Percentiles rank a stretch among this genome's conserved stretches.
phyloP scores from a whole-genome alignment of 1,140 invertebrate species.

The Pseudomyrmex pallidus region DNA sequence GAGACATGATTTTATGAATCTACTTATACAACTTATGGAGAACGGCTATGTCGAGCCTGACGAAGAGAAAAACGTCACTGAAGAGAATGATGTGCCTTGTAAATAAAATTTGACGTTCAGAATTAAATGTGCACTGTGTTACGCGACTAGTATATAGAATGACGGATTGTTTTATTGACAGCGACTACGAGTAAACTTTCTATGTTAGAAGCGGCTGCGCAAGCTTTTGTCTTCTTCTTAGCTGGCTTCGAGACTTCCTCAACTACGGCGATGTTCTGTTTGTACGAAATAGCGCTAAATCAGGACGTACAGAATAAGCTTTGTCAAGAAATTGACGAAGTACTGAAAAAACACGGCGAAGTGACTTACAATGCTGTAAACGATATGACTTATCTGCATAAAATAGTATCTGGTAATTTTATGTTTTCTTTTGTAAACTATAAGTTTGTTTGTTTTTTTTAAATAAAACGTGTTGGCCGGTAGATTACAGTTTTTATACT shows the following conservation, averaged over 20 bases:
- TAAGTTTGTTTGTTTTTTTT: not conserved
- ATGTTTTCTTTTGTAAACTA: not conserved
- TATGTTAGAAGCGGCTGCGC: slow-evolving; percentile 59
- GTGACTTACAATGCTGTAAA: not conserved
- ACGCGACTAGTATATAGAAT: too few species aligned
- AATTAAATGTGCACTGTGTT: too few species aligned
- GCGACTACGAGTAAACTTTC: slow-evolving; percentile 17
- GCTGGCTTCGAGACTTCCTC: slow-evolving; percentile 82
- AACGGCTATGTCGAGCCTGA: slow-evolving; percentile 61
- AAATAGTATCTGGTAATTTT: not conserved
- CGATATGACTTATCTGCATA: slow-evolving; percentile 19
- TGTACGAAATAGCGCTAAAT: slow-evolving; percentile 80
- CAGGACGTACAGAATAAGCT: slow-evolving; percentile 79
- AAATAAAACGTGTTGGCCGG: not conserved
- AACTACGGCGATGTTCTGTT: slow-evolving; percentile 68
- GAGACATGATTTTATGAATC: slow-evolving; percentile 69
- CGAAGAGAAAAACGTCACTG: not conserved
- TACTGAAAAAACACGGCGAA: not conserved
- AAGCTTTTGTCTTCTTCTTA: slow-evolving; percentile 75
- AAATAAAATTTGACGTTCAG: slow-evolving; percentile 1
- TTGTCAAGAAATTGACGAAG: slow-evolving; percentile 73
- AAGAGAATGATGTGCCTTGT: not conserved
- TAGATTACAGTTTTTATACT: not conserved
- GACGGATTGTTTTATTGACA: not conserved
- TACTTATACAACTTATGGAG: slow-evolving; percentile 67